Evolutionary conservation across 2,888 invertebrate species (phyloP), one percentile per base, ranked within the genome.

Genomic region (Drosophila formosana): DNA sequence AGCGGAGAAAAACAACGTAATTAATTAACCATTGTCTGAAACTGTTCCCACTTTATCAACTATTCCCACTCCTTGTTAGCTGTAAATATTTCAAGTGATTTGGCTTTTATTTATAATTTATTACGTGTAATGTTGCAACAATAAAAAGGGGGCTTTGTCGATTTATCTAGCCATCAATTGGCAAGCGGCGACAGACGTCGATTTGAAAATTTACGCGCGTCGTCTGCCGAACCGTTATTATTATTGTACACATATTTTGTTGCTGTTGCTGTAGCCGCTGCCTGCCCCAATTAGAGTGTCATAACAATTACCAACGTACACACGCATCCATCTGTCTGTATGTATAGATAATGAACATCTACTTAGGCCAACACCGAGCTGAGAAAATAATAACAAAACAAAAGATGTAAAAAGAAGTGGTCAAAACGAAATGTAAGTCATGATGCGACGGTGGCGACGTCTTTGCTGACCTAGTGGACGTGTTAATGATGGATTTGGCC

Each of bases 401-500:
- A n/a, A 32, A 9, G 2, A 18, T 18, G 37, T 4, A 52, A 25
- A 60, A 76, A 50, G 68, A 74, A 71, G 62, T 58, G 58, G 37
- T 49, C 46, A 57, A 58, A 70, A 63, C 64, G 64, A 77, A 82
- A 80, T 82, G 80, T 81, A 80, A 74, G 77, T 68, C 78, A 65
- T 77, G 81, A 70, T 68, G 66, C 69, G 73, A 37, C 39, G 62
- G 62, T 61, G 68, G 43, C 56, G 37, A 46, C 68, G 70, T 62
- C 72, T 30, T 37, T 56, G 68, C 47, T 85, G 85, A 85, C 85
- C 85, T 85, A 85, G 80, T 85, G 73, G 72, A 65, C 86, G 89
- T 89, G 88, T 82, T 89, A 85, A 85, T 85, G 89, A 85, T 85
- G 88, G 82, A 84, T 85, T 69, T 85, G 86, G 51, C 39, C 68